phyloP scores from a whole-genome alignment of 2,113 vertebrate genomes.

The Anhinga rufa region DNA sequence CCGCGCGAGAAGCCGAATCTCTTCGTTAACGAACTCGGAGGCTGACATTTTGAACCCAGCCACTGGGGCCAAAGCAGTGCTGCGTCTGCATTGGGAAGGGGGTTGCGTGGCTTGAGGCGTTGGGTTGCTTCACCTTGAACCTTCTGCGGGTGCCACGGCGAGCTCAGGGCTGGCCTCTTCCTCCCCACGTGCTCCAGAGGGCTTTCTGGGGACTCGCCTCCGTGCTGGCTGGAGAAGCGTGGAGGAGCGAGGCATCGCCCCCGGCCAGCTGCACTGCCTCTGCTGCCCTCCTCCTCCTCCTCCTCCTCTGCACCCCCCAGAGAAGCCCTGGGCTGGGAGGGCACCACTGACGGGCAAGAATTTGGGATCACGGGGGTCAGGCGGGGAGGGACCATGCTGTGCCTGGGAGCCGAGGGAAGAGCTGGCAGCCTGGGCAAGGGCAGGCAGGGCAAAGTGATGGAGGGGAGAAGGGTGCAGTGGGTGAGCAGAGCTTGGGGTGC shows the following conservation, averaged over 20 bases:
- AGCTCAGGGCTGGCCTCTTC: neutral
- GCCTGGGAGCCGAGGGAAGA: neutral
- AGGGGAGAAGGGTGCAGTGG: neutral
- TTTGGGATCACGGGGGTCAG: neutral
- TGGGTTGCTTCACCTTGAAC: neutral
- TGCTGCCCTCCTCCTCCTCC: neutral
- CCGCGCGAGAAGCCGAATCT: neutral
- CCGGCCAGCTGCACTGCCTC: rapidly evolving
- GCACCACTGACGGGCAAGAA: rapidly evolving
- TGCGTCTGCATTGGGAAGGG: neutral
- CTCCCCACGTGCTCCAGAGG: neutral
- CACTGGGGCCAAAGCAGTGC: neutral
- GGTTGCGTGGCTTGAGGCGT: neutral
- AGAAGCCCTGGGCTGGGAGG: neutral
- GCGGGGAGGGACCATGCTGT: neutral
- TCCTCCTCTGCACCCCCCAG: neutral
- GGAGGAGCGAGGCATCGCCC: neutral
- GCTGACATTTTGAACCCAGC: neutral
- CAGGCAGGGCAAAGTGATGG: neutral
- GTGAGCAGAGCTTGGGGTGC: neutral
- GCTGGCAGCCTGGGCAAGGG: neutral
- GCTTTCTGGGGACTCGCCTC: neutral
- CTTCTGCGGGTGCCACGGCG: rapidly evolving
- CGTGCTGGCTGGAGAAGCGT: rapidly evolving
- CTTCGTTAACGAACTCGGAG: rapidly evolving